phyloP scores from a whole-genome alignment of 2,113 vertebrate genomes.

The Amazona guildingii region DNA sequence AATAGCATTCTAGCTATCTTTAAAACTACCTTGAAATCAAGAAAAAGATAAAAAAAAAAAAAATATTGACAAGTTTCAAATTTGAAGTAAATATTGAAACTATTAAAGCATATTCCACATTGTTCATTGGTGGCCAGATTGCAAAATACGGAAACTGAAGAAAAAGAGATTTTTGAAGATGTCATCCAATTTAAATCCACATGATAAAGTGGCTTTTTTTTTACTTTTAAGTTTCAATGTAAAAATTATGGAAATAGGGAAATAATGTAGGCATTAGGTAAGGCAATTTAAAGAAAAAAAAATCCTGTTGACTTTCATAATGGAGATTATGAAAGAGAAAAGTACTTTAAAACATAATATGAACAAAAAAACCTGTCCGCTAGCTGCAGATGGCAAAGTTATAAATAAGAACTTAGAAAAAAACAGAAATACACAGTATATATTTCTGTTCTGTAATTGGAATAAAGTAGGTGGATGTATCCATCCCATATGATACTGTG shows the following conservation, averaged over 20 bases:
- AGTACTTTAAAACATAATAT: not conserved
- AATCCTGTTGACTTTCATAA: not conserved
- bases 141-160: not conserved
- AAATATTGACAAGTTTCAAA: not conserved
- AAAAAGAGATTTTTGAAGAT: not conserved
- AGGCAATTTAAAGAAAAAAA: not conserved
- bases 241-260: not conserved
- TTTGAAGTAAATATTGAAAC: fast-evolving
- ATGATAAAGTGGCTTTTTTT: not conserved
- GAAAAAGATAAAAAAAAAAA: fast-evolving
- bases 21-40: not conserved
- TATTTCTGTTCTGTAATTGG: conserved; percentile 20
- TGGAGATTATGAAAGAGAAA: not conserved
- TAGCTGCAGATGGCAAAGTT: conserved; percentile 21
- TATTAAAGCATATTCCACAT: not conserved
- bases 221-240: not conserved
- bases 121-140: not conserved
- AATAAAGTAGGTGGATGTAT: not conserved
- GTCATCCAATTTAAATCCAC: not conserved
- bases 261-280: not conserved
- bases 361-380: not conserved
- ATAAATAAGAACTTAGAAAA: not conserved
- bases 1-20: not conserved
- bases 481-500: not conserved
- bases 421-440: not conserved